Evolutionary conservation across 2,888 invertebrate genomes (phyloP).

Genomic region (Synanthedon formicaeformis): DNA sequence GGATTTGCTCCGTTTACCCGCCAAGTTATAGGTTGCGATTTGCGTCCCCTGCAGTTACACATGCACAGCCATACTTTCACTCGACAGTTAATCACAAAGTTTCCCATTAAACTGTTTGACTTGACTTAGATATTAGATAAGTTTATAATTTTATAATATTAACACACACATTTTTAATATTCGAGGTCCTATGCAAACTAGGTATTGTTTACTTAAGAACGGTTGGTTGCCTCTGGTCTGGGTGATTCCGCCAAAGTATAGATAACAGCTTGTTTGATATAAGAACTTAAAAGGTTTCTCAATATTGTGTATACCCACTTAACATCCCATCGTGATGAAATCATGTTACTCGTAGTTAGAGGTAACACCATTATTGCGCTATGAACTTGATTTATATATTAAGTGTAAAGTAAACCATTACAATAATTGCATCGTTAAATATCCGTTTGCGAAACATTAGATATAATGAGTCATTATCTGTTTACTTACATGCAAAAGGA

Average conservation of each 20-base stretch:
- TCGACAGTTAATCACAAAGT: constrained; percentile 10
- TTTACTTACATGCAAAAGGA: constrained; percentile 2
- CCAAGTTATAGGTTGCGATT: constrained; percentile 36
- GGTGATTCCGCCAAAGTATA: constrained; percentile 8
- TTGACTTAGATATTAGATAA: constrained; percentile 9
- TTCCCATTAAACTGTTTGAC: constrained; percentile 15
- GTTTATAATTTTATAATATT: constrained; percentile 12
- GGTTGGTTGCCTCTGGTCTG: constrained; percentile 8
- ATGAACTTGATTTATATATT: constrained; percentile 20
- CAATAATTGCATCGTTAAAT: constrained; percentile 1
- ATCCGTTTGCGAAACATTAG: neutral
- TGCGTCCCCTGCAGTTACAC: constrained; percentile 29
- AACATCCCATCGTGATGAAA: constrained; percentile 21
- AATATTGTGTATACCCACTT: constrained; percentile 17
- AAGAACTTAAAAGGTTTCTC: constrained; percentile 29
- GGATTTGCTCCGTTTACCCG: constrained; percentile 41
- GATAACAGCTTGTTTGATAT: constrained; percentile 22
- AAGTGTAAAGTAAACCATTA: neutral
- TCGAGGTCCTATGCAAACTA: constrained; percentile 17
- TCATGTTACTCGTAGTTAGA: constrained; percentile 18
- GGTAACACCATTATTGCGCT: constrained; percentile 29
- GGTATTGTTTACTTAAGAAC: constrained; percentile 10
- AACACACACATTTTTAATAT: constrained; percentile 10
- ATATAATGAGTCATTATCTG: constrained; percentile 1
- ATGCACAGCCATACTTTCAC: constrained; percentile 35